These are phyloP conservation scores for Neofelis nebulosa DNA, from an alignment of 2,113 vertebrate genomes.

Conservation along the genomic window DNA sequence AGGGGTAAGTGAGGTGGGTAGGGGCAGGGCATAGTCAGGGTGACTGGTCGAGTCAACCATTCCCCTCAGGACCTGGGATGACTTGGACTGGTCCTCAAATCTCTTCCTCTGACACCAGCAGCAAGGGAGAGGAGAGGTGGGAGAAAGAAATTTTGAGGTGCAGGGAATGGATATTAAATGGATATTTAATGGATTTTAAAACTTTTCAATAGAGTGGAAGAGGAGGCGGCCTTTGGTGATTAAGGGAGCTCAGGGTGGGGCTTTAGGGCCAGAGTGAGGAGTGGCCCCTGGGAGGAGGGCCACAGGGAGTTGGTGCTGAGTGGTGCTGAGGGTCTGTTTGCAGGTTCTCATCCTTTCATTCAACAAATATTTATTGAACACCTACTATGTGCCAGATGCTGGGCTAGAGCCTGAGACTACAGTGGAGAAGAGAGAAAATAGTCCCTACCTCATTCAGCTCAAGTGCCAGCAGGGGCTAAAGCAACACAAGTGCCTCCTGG, in stretches of 20 bases:
- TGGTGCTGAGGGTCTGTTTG: not conserved
- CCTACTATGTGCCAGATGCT: not conserved
- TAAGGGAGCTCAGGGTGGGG: not conserved
- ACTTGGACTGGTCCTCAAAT: not conserved
- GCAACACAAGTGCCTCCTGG: not conserved
- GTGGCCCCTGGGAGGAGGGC: not conserved
- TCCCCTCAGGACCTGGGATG: not conserved
- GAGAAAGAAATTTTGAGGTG: not conserved
- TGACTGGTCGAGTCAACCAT: not conserved
- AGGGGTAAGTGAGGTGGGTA: not conserved
- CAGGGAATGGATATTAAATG: not conserved
- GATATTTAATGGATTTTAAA: not conserved
- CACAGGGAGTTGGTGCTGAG: not conserved
- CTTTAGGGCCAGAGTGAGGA: not conserved
- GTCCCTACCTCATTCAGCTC: not conserved
- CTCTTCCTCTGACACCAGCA: not conserved
- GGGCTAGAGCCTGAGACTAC: not conserved
- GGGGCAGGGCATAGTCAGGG: not conserved
- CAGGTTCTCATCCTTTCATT: not conserved
- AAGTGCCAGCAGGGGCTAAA: not conserved
- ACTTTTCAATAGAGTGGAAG: not conserved
- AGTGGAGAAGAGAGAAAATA: not conserved
- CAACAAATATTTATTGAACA: not conserved
- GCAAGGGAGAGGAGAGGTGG: not conserved
- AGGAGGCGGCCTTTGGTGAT: not conserved